phyloP scores from a whole-genome alignment of 2,113 vertebrate species.

The Siphamia tubifer region DNA sequence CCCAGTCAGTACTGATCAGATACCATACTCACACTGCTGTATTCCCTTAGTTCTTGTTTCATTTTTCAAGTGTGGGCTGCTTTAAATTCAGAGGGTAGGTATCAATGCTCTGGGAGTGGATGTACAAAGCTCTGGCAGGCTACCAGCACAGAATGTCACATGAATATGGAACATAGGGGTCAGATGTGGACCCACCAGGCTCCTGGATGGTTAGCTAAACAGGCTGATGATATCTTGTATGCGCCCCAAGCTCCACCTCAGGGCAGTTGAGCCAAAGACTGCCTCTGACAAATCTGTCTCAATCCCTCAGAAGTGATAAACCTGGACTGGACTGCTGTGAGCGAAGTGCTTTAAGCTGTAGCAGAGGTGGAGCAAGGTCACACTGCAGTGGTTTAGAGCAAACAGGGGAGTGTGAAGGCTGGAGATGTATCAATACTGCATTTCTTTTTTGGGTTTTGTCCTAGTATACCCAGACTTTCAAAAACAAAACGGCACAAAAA shows the following conservation, averaged over 20 bases:
- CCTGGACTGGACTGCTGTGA: conserved; percentile 24
- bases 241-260: conserved; percentile 27
- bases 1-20: neutral
- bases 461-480: neutral
- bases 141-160: conserved; percentile 60
- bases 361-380: conserved; percentile 43
- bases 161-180: conserved; percentile 63
- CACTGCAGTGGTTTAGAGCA: neutral
- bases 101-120: conserved; percentile 16
- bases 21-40: neutral
- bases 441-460: neutral
- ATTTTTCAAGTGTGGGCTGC: neutral
- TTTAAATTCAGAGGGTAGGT: conserved; percentile 46
- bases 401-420: neutral
- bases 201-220: conserved; percentile 29
- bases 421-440: neutral
- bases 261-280: conserved; percentile 22
- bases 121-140: conserved; percentile 35
- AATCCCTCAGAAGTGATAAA: conserved; percentile 50
- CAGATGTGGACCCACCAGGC: conserved; percentile 29
- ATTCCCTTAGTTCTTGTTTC: neutral
- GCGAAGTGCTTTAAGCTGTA: conserved; percentile 25
- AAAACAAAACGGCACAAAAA: too few relatives aligned
- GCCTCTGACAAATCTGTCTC: conserved; percentile 51
- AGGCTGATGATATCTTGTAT: conserved; percentile 43